Evolutionary conservation across 2,888 invertebrate species (phyloP).

Genomic region (Drosophila anceps): DNA sequence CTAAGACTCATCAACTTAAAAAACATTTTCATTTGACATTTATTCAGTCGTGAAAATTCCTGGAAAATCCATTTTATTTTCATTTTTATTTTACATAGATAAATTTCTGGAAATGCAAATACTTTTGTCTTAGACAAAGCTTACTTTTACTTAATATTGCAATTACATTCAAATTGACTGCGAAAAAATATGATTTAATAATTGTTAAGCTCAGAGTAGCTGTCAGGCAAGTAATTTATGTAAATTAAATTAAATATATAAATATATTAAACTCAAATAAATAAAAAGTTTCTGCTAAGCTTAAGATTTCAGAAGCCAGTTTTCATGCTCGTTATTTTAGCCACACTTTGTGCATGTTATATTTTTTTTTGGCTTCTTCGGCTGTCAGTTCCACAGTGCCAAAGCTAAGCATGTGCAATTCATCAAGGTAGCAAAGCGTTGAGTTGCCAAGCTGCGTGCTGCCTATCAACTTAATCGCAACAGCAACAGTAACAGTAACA

Average conservation of each 20-base stretch:
- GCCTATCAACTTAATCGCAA: constrained; percentile 75
- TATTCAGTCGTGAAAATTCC: background rate
- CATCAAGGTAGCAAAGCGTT: constrained; percentile 55
- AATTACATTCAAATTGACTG: background rate
- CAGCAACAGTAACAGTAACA: constrained; percentile 26
- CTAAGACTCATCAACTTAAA: background rate
- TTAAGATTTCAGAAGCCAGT: no score
- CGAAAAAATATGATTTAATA: background rate
- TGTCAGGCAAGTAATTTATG: no score
- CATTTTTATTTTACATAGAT: background rate
- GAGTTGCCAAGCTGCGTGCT: constrained; percentile 41
- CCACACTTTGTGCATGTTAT: no score
- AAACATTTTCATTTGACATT: background rate
- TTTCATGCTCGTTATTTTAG: background rate
- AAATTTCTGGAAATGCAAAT: background rate
- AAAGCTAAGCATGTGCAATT: constrained; percentile 53
- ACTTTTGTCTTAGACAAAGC: background rate
- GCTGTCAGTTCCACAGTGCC: constrained; percentile 27
- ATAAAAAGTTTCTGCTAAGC: no score
- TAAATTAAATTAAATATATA: no score
- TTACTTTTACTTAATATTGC: background rate
- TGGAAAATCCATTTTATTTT: background rate
- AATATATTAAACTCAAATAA: no score
- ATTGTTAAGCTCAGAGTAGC: no score
- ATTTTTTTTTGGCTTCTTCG: background rate